Conservation (phyloP, 2,888 invertebrate genomes). For the Agonopterix alstromeriana region DNA sequence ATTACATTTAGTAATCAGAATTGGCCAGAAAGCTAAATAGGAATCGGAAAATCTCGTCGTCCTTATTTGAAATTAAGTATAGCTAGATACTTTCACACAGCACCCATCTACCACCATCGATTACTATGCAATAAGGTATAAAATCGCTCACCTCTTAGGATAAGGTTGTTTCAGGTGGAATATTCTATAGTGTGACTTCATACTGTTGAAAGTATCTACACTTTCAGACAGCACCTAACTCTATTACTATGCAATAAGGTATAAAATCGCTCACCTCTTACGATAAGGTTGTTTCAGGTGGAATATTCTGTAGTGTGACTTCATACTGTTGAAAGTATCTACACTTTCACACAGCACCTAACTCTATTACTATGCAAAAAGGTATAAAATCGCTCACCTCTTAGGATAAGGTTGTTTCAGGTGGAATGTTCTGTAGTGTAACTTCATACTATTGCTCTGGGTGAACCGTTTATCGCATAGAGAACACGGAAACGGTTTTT, state of each 20-base stretch:
- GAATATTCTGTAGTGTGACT: slow-evolving; percentile 54
- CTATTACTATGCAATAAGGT: neutral
- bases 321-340: slow-evolving; percentile 46
- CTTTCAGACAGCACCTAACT: too few species aligned
- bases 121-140: neutral
- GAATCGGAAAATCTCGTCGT: too few species aligned
- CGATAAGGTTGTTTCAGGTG: slow-evolving; percentile 65
- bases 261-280: slow-evolving; percentile 36
- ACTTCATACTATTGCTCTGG: slow-evolving; percentile 65
- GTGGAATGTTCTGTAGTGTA: slow-evolving; percentile 58
- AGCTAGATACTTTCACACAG: too few species aligned
- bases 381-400: slow-evolving; percentile 26
- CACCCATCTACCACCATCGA: too few species aligned
- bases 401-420: slow-evolving; percentile 64
- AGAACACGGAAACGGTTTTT: slow-evolving; percentile 49
- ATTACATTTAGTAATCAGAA: too few species aligned
- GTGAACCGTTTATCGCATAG: slow-evolving; percentile 64
- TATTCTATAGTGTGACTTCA: slow-evolving; percentile 60
- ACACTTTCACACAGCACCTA: too few species aligned
- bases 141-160: slow-evolving; percentile 45
- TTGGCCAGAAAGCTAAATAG: too few species aligned
- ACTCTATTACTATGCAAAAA: neutral
- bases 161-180: slow-evolving; percentile 62
- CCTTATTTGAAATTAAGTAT: too few species aligned
- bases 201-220: slow-evolving; percentile 35